phyloP scores from a whole-genome alignment of 2,797 vertebrate species.

The Etheostoma perlongum region DNA sequence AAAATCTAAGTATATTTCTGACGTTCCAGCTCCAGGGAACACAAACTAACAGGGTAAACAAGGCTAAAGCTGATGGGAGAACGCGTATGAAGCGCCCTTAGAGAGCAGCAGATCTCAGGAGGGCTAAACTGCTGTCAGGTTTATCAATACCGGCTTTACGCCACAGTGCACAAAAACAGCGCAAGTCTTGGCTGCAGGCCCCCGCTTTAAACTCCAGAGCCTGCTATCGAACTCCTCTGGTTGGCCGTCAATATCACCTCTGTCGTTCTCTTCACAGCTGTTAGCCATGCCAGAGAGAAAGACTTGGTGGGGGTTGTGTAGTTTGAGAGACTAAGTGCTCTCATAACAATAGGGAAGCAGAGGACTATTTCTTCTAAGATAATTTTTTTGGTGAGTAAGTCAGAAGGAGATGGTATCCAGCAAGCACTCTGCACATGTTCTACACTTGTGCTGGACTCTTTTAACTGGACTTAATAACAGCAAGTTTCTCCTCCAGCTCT shows the following conservation, averaged over 20 bases:
- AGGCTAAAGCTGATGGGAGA: constrained; percentile 50
- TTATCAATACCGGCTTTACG: constrained; percentile 76
- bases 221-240: constrained; percentile 65
- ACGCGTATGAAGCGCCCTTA: constrained; percentile 59
- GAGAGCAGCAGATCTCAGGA: constrained; percentile 68
- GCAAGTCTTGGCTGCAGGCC: constrained; percentile 56
- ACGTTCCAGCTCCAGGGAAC: constrained; percentile 29
- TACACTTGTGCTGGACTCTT: constrained; percentile 5
- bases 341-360: constrained; percentile 26
- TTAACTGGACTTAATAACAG: background rate
- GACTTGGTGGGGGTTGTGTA: constrained; percentile 10
- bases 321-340: constrained; percentile 36
- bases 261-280: constrained; percentile 49
- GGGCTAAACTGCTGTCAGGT: constrained; percentile 82
- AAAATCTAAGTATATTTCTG: constrained; percentile 23
- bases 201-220: constrained; percentile 63
- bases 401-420: constrained; percentile 20
- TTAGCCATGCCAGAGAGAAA: constrained; percentile 40
- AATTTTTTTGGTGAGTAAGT: constrained; percentile 5
- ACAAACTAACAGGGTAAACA: constrained; percentile 58
- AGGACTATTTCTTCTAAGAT: constrained; percentile 1
- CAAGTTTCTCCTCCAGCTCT: constrained; percentile 31
- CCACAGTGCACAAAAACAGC: constrained; percentile 75
- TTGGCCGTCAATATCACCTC: constrained; percentile 64
- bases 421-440: background rate